Evolutionary conservation across 2,888 invertebrate species (phyloP).

Genomic region (Glaucopsyche alexis): DNA sequence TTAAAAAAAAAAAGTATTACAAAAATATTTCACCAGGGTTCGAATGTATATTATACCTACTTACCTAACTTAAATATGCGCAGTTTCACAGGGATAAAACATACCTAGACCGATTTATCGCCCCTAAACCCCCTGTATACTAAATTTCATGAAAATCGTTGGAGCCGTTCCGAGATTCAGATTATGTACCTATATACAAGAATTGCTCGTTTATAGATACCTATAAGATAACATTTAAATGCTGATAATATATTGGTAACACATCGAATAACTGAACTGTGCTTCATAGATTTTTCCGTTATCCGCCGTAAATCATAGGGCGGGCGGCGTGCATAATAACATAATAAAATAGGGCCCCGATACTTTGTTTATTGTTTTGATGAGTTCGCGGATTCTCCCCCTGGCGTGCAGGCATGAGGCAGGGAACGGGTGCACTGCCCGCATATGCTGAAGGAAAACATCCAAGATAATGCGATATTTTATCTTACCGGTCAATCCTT

Average conservation of each 20-base stretch:
- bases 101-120: no score
- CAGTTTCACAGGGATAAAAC: no score
- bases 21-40: no score
- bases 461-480: slow-evolving; percentile 42
- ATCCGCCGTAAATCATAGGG: slow-evolving; percentile 77
- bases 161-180: no score
- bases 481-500: slow-evolving; percentile 27
- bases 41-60: no score
- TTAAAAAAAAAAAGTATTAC: no score
- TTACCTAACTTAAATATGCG: no score
- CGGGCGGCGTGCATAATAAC: slow-evolving; percentile 73
- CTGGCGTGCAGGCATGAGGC: slow-evolving; percentile 34
- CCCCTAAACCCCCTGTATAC: no score
- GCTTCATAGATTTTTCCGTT: slow-evolving; percentile 49
- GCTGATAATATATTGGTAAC: not conserved
- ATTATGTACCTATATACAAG: no score
- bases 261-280: slow-evolving; percentile 28
- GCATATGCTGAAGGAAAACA: slow-evolving; percentile 67
- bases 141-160: no score
- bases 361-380: slow-evolving; percentile 82
- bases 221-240: not conserved
- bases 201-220: no score
- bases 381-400: slow-evolving; percentile 73
- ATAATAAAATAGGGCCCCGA: slow-evolving; percentile 75
- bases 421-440: slow-evolving; percentile 53